A percentile compares a stretch with the other conserved stretches of the same genome.
Evolutionary conservation across 2,113 vertebrate species (phyloP).

Genomic region (Pogona vitticeps): DNA sequence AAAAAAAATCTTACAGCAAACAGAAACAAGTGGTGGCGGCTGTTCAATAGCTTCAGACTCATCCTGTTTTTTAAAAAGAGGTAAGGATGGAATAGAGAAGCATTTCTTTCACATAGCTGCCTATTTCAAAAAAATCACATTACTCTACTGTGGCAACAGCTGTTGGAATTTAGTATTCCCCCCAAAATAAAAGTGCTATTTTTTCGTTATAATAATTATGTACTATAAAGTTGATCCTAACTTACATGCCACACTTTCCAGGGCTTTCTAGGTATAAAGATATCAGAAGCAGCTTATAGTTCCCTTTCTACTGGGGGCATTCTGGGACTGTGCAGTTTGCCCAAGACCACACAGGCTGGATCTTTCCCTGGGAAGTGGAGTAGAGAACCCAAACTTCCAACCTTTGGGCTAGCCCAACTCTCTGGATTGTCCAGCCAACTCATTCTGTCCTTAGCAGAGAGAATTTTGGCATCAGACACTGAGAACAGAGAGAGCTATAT

Average conservation of each 20-base stretch:
- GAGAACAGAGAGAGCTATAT: background rate
- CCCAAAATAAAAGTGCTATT: background rate
- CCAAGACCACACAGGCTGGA: too few species aligned
- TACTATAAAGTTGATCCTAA: too few species aligned
- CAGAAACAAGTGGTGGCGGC: constrained; percentile 45
- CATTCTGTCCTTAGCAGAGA: background rate
- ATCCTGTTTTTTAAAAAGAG: constrained; percentile 22
- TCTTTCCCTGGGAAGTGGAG: too few species aligned
- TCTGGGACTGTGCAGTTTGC: too few species aligned
- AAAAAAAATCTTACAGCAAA: constrained; percentile 54
- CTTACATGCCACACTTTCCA: too few species aligned
- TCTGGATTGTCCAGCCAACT: too few species aligned
- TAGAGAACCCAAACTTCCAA: too few species aligned
- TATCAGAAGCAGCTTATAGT: too few species aligned
- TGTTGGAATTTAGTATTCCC: constrained; percentile 40
- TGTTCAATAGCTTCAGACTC: constrained; percentile 16
- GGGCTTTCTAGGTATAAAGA: too few species aligned
- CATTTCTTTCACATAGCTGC: constrained; percentile 35
- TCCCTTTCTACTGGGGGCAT: too few species aligned
- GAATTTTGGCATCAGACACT: background rate
- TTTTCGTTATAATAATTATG: too few species aligned
- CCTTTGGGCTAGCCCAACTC: too few species aligned
- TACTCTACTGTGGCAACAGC: constrained; percentile 49
- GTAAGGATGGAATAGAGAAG: constrained; percentile 12
- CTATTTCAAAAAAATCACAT: constrained; percentile 38